Evolutionary conservation across 2,888 invertebrate species (phyloP).

Genomic region (Aquatica leii): DNA sequence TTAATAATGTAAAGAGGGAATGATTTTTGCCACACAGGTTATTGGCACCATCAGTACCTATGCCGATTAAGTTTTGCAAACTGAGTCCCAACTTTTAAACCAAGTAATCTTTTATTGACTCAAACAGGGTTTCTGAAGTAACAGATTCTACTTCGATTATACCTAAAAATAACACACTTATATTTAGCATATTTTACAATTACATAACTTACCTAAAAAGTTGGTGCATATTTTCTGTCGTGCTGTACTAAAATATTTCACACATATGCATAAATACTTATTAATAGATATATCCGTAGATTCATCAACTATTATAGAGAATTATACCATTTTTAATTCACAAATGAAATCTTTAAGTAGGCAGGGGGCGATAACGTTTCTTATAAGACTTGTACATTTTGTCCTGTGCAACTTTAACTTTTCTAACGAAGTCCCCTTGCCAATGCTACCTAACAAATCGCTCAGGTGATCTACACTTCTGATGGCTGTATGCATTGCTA

Average conservation of each 20-base stretch:
- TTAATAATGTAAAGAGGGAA: conserved; percentile 42
- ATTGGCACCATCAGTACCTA: conserved; percentile 45
- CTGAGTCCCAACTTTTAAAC: no score
- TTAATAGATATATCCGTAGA: background rate
- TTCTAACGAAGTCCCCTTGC: background rate
- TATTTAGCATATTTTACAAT: background rate
- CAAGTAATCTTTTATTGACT: no score
- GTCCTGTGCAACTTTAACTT: background rate
- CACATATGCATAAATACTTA: no score
- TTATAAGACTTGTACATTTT: background rate
- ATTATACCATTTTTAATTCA: background rate
- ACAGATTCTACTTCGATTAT: no score
- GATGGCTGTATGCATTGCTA: background rate
- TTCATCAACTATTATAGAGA: background rate
- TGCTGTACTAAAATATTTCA: no score
- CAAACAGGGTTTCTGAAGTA: no score
- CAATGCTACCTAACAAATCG: no score
- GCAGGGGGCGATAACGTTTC: background rate
- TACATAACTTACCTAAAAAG: no score
- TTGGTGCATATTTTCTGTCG: no score
- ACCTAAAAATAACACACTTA: background rate
- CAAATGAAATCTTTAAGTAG: background rate
- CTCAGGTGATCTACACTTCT: background rate
- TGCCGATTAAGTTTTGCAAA: conserved; percentile 27
- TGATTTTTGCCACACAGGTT: conserved; percentile 42